Evolutionary conservation across 2,797 vertebrate species (phyloP).

Genomic region (Megaceryle alcyon): DNA sequence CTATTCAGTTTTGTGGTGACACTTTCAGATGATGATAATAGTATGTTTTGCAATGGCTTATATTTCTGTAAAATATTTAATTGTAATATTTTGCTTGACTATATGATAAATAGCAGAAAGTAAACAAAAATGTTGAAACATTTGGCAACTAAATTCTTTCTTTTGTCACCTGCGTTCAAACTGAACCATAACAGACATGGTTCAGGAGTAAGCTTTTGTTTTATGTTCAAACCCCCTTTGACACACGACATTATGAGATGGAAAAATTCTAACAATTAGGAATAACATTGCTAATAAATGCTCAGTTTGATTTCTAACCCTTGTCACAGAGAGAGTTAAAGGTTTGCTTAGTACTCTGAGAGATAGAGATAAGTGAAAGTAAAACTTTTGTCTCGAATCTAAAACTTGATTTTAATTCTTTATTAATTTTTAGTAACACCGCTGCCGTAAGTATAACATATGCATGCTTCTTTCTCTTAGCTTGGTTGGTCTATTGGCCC

Average conservation of each 20-base stretch:
- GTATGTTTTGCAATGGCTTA: not conserved
- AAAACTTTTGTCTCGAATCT: not conserved
- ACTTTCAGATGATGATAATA: not conserved
- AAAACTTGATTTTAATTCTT: not conserved
- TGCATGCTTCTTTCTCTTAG: slow-evolving; percentile 75
- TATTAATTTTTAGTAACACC: not conserved
- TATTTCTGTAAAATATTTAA: not conserved
- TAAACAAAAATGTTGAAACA: not conserved
- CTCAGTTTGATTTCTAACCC: not conserved
- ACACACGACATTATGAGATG: not conserved
- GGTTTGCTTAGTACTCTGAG: not conserved
- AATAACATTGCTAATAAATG: not conserved
- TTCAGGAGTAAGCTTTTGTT: not conserved
- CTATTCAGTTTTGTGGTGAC: not conserved
- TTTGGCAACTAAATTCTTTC: not conserved
- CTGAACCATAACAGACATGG: not conserved
- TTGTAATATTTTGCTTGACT: not conserved
- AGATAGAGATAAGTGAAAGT: not conserved
- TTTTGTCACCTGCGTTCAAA: not conserved
- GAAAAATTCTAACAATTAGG: not conserved
- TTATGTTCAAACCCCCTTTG: not conserved
- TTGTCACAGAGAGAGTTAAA: not conserved
- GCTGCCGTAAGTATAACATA: not conserved
- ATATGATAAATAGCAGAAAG: not conserved
- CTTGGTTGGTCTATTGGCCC: slow-evolving; percentile 97